phyloP scores from a whole-genome alignment of 1,140 invertebrate genomes.

The Whitmania pigra region DNA sequence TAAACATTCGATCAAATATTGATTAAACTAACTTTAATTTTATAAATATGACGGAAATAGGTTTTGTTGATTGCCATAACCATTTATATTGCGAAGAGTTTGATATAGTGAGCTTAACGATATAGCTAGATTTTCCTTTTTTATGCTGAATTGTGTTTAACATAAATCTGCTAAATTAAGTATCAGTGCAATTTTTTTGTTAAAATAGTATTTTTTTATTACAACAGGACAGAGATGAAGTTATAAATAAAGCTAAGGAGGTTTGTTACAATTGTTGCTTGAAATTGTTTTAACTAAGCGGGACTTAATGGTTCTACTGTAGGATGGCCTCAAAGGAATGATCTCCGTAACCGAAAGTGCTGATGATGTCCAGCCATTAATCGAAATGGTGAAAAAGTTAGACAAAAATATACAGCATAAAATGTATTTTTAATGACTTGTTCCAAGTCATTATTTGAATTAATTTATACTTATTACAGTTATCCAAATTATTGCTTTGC shows the following conservation, averaged over 20 bases:
- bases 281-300: neutral
- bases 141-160: neutral
- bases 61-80: constrained; percentile 14
- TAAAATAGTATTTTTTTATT: neutral
- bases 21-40: too few species aligned
- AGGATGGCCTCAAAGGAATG: neutral
- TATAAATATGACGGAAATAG: too few species aligned
- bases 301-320: neutral
- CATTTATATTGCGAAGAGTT: constrained; percentile 15
- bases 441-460: neutral
- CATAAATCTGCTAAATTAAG: neutral
- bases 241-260: constrained; percentile 3
- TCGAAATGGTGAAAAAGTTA: too few species aligned
- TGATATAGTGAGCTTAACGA: neutral
- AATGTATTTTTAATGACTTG: neutral
- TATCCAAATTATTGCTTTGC: constrained; percentile 30
- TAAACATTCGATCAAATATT: too few species aligned
- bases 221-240: neutral
- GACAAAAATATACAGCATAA: too few species aligned
- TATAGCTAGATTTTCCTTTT: neutral
- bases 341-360: neutral
- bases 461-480: constrained; percentile 18
- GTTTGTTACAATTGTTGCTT: neutral
- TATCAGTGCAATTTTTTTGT: neutral
- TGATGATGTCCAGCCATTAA: neutral